Evolutionary conservation across 2,888 invertebrate genomes (phyloP).

Genomic region (Sabatieria punctata): DNA sequence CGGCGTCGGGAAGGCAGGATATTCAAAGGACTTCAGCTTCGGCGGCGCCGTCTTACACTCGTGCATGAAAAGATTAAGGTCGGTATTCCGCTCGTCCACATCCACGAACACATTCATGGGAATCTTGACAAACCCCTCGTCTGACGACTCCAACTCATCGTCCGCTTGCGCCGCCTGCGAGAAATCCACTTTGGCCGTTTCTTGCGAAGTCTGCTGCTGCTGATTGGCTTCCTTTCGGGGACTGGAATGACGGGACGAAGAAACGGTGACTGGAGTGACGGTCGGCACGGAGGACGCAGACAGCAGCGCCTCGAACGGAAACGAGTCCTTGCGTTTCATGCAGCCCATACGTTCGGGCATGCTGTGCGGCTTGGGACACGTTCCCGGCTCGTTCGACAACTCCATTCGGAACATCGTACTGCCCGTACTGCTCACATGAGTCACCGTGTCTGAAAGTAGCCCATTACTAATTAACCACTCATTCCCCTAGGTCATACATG

Average conservation of each 20-base stretch:
- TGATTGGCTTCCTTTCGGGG: too few species aligned
- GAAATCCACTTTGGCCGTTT: too few species aligned
- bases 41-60: constrained; percentile 57
- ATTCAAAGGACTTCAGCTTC: constrained; percentile 37
- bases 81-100: constrained; percentile 48
- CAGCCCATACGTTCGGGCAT: too few species aligned
- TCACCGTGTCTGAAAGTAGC: too few species aligned
- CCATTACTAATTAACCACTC: too few species aligned
- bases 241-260: too few species aligned
- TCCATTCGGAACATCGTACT: constrained; percentile 2
- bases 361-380: not conserved
- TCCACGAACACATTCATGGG: constrained; percentile 44
- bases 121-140: constrained; percentile 7
- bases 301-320: constrained; percentile 2
- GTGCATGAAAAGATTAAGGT: constrained; percentile 58
- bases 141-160: constrained; percentile 2
- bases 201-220: too few species aligned
- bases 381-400: not conserved
- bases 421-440: not conserved
- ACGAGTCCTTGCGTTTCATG: not conserved
- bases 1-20: too few species aligned
- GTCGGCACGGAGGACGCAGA: not conserved
- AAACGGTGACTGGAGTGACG: too few species aligned
- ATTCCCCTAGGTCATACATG: too few species aligned
- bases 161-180: not conserved